These are phyloP conservation scores for Gracilinanus agilis DNA, from an alignment of 2,113 vertebrate species.

Conservation along the genomic window DNA sequence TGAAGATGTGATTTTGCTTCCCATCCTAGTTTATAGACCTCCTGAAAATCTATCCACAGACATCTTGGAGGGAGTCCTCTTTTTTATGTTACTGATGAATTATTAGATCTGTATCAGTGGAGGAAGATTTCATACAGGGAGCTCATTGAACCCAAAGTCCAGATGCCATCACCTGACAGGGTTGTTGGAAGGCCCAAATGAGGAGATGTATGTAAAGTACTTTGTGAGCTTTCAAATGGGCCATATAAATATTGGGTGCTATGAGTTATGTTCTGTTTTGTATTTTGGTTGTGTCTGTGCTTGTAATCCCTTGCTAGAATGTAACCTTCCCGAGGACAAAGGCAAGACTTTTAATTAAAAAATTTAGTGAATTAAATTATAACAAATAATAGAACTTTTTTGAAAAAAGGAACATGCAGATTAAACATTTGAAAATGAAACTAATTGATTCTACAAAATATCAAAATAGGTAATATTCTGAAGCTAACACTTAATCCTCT, in stretches of 20 bases:
- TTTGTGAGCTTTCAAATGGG: neutral
- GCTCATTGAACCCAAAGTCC: neutral
- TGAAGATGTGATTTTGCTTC: neutral
- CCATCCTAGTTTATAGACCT: neutral
- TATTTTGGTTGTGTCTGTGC: neutral
- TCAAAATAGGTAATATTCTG: slow-evolving; percentile 39
- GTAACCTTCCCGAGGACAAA: neutral
- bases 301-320: neutral
- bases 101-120: neutral
- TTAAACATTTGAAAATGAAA: slow-evolving; percentile 43
- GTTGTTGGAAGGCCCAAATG: neutral
- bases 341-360: neutral
- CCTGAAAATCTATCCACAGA: neutral
- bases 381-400: slow-evolving; percentile 17
- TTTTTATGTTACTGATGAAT: neutral
- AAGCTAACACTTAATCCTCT: slow-evolving; percentile 16
- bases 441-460: neutral
- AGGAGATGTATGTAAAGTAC: neutral
- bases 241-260: neutral
- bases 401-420: neutral
- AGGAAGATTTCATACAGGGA: neutral
- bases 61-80: neutral
- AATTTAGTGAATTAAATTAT: neutral
- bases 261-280: neutral
- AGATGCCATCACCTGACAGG: neutral